A percentile compares a stretch with the other conserved stretches of the same genome.
Conservation (phyloP, 37 sponge, comb jelly and placozoan species). For the Dysidea cf. avara region DNA sequence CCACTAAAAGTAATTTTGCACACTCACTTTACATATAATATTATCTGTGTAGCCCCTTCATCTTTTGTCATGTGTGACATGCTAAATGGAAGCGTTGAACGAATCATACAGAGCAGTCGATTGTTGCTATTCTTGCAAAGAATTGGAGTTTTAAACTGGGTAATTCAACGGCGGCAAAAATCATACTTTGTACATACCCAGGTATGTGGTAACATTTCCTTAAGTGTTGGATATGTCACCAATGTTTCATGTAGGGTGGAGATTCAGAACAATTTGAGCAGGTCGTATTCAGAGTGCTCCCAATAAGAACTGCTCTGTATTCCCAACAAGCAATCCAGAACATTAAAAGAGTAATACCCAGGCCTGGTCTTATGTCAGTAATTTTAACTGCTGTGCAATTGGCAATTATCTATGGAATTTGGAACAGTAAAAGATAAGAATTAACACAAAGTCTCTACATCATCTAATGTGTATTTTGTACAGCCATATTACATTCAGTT, state of each 20-base stretch:
- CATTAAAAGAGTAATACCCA: too few relatives aligned
- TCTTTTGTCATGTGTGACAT: constrained; percentile 75
- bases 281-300: constrained; percentile 42
- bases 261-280: constrained; percentile 72
- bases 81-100: constrained; percentile 69
- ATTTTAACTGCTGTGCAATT: too few relatives aligned
- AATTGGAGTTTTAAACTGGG: constrained; percentile 13
- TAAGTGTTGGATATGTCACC: not conserved
- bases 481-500: too few relatives aligned
- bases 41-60: constrained; percentile 46
- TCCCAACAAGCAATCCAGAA: constrained; percentile 3
- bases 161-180: constrained; percentile 33
- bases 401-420: too few relatives aligned
- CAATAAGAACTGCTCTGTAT: constrained; percentile 29
- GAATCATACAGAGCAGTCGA: constrained; percentile 55
- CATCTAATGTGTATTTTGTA: too few relatives aligned
- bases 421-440: too few relatives aligned
- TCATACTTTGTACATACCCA: constrained; percentile 67
- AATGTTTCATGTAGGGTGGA: constrained; percentile 33
- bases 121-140: constrained; percentile 38
- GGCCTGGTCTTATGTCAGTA: too few relatives aligned
- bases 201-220: constrained; percentile 23
- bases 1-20: not conserved
- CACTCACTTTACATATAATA: not conserved
- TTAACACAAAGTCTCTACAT: too few relatives aligned